Conservation (phyloP, 2,113 vertebrate species). For the Myrmecophaga tridactyla region DNA sequence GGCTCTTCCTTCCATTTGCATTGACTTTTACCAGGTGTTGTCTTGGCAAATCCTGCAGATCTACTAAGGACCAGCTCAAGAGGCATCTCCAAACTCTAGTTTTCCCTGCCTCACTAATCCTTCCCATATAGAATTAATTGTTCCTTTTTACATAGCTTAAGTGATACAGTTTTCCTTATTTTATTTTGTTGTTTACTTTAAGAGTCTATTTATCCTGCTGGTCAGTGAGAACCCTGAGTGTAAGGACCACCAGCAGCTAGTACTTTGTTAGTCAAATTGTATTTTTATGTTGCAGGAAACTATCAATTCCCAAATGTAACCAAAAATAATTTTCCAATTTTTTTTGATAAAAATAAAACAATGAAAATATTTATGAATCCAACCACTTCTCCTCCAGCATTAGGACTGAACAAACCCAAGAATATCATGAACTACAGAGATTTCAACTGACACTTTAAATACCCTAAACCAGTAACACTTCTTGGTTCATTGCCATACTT, state of each 20-base stretch:
- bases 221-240: not conserved
- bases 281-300: constrained; percentile 21
- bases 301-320: not conserved
- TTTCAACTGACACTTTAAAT: not conserved
- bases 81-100: not conserved
- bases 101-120: not conserved
- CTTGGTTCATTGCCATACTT: not conserved
- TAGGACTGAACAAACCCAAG: not conserved
- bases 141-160: not conserved
- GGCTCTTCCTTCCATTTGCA: not conserved
- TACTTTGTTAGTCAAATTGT: not conserved
- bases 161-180: not conserved
- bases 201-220: not conserved
- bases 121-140: not conserved
- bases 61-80: not conserved
- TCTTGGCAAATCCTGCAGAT: not conserved
- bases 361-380: no score
- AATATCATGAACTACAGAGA: not conserved
- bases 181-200: not conserved
- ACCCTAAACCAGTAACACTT: not conserved
- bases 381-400: not conserved
- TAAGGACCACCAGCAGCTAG: not conserved
- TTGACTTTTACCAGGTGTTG: not conserved
- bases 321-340: not conserved
- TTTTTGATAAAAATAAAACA: constrained; percentile 29